These are phyloP conservation scores for Myodes glareolus DNA, from an alignment of 2,113 vertebrate genomes.

Conservation along the genomic window DNA sequence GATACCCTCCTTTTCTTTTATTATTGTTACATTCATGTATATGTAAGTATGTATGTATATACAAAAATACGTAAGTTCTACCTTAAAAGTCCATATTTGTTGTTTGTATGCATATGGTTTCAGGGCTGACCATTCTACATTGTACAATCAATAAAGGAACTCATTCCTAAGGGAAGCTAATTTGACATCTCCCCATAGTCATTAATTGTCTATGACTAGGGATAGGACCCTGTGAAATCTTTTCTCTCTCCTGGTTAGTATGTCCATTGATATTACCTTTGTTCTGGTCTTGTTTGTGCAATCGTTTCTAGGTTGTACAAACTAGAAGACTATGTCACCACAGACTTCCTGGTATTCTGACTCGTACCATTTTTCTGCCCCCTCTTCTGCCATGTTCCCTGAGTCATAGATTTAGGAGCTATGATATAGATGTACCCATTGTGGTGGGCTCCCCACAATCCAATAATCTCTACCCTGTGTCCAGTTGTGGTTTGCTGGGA, in stretches of 20 bases:
- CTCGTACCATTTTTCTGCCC: neutral
- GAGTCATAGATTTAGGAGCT: neutral
- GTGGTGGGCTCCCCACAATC: neutral
- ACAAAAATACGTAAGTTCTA: neutral
- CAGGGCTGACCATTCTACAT: neutral
- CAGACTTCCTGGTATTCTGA: neutral
- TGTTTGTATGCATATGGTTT: neutral
- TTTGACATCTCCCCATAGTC: neutral
- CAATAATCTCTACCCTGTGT: neutral
- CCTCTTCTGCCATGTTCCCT: neutral
- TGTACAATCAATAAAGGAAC: neutral
- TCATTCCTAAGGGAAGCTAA: neutral
- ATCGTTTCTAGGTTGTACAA: too few species aligned
- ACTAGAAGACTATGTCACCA: neutral
- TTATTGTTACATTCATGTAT: neutral
- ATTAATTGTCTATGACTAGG: neutral
- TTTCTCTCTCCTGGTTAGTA: neutral
- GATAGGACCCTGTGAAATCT: neutral
- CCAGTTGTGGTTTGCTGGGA: neutral
- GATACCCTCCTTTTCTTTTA: neutral
- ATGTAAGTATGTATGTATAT: neutral
- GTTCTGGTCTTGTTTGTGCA: neutral
- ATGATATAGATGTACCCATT: neutral
- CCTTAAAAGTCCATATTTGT: neutral
- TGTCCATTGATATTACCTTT: neutral